Conservation (phyloP, 2,113 vertebrate species). For the Tupaia chinensis region DNA sequence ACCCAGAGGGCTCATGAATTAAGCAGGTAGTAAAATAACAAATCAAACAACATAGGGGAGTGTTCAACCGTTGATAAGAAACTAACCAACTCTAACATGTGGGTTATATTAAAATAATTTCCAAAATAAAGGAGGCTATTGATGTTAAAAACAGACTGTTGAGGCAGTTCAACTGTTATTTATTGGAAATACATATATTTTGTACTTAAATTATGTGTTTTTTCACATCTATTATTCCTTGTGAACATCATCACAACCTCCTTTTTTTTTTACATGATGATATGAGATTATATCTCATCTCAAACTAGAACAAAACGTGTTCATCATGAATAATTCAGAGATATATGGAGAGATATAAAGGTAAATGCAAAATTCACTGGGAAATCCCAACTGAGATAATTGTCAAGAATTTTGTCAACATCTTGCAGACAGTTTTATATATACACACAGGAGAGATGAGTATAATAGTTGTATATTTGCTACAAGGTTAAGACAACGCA, state of each 20-base stretch:
- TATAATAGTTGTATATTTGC: not conserved
- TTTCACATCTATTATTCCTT: not conserved
- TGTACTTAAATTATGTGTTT: not conserved
- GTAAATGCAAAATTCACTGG: slow-evolving; percentile 34
- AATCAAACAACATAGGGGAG: not conserved
- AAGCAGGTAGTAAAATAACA: slow-evolving; percentile 30
- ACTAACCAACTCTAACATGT: not conserved
- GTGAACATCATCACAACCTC: not conserved
- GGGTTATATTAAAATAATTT: slow-evolving; percentile 47
- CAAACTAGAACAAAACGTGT: slow-evolving; percentile 24
- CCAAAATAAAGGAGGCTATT: slow-evolving; percentile 15
- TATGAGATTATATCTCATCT: slow-evolving; percentile 26
- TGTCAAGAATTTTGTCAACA: slow-evolving; percentile 16
- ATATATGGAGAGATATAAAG: not conserved
- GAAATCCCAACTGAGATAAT: not conserved
- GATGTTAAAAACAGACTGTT: slow-evolving; percentile 11
- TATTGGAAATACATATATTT: slow-evolving; percentile 1
- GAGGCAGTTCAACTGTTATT: not conserved
- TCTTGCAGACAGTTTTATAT: not conserved
- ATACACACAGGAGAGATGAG: not conserved
- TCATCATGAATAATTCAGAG: slow-evolving; percentile 29
- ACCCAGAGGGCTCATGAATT: slow-evolving; percentile 25
- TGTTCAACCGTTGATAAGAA: slow-evolving; percentile 13
- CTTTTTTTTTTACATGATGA: not conserved
- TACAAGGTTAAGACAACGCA: not conserved